Base-by-base conservation (phyloP, 1,140 invertebrate species). In the Panagrolaimus sp. region DNA sequence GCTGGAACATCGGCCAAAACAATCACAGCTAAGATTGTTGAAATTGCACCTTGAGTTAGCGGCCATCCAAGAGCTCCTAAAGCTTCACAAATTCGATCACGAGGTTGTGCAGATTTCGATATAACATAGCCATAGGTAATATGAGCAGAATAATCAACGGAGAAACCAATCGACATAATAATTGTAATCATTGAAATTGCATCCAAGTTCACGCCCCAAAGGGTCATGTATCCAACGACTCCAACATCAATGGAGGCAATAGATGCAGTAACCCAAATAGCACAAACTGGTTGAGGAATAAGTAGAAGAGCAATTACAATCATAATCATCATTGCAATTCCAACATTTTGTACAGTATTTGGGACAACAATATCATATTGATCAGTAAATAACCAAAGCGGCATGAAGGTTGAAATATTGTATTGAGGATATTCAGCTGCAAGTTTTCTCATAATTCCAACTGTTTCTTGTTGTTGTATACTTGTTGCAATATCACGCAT, bases 101-200 rank as follows among this genome's bases (percentile, higher is more conserved):
- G 88, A 0, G 91, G 88, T 15, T 85, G 85, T 75, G 88, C 88
- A 14, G 80, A 73, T 17, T 79, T 73, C 0, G 91, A 92, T 15
- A 91, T 90, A 89, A 96, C 93, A 83, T 94, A 97, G 0, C 92
- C 92, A 80, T 97, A 96, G 75, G 93, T 95, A 47, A 97, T 96
- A 80, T 97, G 94, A 10, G 94, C 94, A 0, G 93, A 94, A 83
- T 95, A 98, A 80, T 97, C 94, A 0, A 97, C 93, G 2, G 92
- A 96, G 85, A 97, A 97, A 47, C 94, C 94, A 38, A 97, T 95
- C 79, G 93, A 95, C 94, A 98, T 97, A 58, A 98, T 96, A 1
- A 97, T 87, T 79, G 97, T 96, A 46, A 97, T 96, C 94, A 97
- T 98, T 0, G 94, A 96, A 77, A 98, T 95, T 4, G 93, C 93